These are phyloP conservation scores for Semicossyphus pulcher DNA, from an alignment of 2,113 vertebrate genomes.

Conservation along the genomic window DNA sequence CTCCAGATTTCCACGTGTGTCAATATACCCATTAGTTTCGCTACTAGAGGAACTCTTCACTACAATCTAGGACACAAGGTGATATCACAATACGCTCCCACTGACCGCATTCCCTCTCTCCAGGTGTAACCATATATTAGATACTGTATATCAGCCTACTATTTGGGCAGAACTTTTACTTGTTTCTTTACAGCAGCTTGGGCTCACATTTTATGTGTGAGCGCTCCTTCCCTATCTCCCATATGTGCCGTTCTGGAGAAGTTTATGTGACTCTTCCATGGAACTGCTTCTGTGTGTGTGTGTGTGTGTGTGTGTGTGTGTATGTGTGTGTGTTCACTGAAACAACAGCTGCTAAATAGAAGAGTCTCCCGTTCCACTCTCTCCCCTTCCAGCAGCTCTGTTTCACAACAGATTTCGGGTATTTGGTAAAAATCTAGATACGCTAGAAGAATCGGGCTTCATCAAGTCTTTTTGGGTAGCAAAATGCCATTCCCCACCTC, in stretches of 20 bases:
- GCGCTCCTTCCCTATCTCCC: slow-evolving; percentile 36
- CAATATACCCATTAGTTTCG: too few relatives aligned
- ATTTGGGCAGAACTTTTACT: neutral
- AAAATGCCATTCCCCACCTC: slow-evolving; percentile 30
- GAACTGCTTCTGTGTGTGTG: slow-evolving; percentile 26
- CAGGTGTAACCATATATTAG: neutral
- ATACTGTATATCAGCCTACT: neutral
- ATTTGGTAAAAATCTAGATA: slow-evolving; percentile 29
- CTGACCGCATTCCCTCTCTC: neutral
- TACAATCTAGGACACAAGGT: slow-evolving; percentile 15
- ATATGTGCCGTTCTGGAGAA: slow-evolving; percentile 47
- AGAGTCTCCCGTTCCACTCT: slow-evolving; percentile 45
- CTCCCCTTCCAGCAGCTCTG: slow-evolving; percentile 30
- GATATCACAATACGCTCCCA: neutral
- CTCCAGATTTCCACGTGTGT: too few relatives aligned
- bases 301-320: slow-evolving; percentile 35
- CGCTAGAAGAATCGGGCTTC: slow-evolving; percentile 4
- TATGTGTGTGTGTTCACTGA: slow-evolving; percentile 24
- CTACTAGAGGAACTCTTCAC: too few relatives aligned
- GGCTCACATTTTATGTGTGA: neutral
- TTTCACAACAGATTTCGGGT: slow-evolving; percentile 58
- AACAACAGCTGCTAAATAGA: slow-evolving; percentile 75
- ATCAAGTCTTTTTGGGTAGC: slow-evolving; percentile 18
- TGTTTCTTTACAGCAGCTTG: neutral
- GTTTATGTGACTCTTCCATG: slow-evolving; percentile 36